Evolutionary conservation across 2,888 invertebrate species (phyloP), one percentile per base, ranked within the genome.

Genomic region (Chaetogeoica ovagalla): DNA sequence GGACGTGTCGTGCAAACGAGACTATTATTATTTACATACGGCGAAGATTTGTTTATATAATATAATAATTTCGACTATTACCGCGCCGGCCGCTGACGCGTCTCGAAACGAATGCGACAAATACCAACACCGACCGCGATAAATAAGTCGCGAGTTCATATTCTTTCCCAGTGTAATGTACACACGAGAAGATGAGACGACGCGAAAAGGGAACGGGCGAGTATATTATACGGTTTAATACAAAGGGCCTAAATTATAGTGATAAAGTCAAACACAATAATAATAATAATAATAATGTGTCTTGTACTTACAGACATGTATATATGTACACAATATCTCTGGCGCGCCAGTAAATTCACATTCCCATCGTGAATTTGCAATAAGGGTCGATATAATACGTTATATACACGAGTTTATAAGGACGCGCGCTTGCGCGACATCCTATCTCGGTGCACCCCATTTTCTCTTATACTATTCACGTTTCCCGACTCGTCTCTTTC

Each of bases 181-280:
- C 48, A 48, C 11, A 48, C 15, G n/a, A 48, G 52, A 74, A 6
- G 9, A 43, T 7, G 43, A 7, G 9, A 43, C 43, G 43, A 3
- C 4, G 43, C 43, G 8, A 9, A 7, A 43, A 9, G 43, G 9
- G 8, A 43, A 43, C 9, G 43, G 39, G 8, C 43, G 8, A 43
- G 43, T 30, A 4, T 30, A 30, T 30, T 30, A 30, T 63, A 55
- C 17, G 39, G 65, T 65, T 57, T 55, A 39, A 39, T 74, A 74
- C 74, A 74, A 74, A 74, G 55, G 74, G 39, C 8, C 37, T 30
- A 30, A 2, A 30, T 30, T 30, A 30, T 4, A 57, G 55, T 19
- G 74, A 75, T 75, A 75, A 75, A 75, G 74, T 75, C 55, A 21
- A 57, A 57, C 39, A 19, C 65, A 65, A 75, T 74, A 55, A 30